A percentile compares a stretch with the other conserved stretches of the same genome.
These are phyloP conservation scores for Carassius carassius DNA, from an alignment of 2,113 vertebrate species.

Conservation along the genomic window DNA sequence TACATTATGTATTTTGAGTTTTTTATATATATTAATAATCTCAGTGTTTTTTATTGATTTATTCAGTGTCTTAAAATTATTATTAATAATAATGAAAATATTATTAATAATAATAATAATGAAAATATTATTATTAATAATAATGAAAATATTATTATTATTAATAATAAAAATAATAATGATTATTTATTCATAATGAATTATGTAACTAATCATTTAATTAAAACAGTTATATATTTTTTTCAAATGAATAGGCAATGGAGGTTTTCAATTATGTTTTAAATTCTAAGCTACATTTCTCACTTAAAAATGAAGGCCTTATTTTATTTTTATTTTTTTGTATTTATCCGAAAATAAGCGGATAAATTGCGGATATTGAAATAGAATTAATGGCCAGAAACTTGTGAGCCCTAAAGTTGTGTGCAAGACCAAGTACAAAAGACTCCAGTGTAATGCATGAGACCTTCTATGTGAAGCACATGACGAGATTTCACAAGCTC, in stretches of 20 bases:
- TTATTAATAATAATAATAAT: too few species aligned
- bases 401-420: neutral
- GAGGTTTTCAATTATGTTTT: neutral
- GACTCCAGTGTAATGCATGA: neutral
- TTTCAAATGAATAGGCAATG: neutral
- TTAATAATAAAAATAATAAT: neutral
- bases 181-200: too few species aligned
- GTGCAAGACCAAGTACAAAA: neutral
- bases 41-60: too few species aligned
- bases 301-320: neutral
- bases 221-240: neutral
- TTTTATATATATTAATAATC: too few species aligned
- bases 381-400: neutral
- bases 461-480: conserved; percentile 21
- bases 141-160: neutral
- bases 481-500: conserved; percentile 41
- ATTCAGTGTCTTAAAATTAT: too few species aligned
- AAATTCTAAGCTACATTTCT: neutral
- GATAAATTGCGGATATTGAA: too few species aligned
- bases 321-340: too few species aligned
- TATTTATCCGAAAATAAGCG: neutral
- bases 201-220: neutral
- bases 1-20: too few species aligned
- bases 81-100: too few species aligned
- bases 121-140: too few species aligned